These are phyloP conservation scores for Selenia dentaria DNA, from an alignment of 2,888 invertebrate species.

Conservation along the genomic window DNA sequence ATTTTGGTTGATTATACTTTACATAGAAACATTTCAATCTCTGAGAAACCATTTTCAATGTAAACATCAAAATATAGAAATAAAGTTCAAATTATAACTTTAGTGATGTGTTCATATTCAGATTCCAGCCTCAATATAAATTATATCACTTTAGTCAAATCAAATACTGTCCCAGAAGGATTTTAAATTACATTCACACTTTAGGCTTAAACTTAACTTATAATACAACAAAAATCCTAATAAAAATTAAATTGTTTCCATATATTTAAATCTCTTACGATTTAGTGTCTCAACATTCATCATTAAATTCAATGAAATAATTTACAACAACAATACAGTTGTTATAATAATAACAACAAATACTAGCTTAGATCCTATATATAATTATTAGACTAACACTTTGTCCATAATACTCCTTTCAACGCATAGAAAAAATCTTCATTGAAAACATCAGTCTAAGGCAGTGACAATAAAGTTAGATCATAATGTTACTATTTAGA, in stretches of 20 bases:
- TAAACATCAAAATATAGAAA: constrained; percentile 23
- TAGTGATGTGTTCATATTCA: constrained; percentile 43
- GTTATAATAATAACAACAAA: constrained; percentile 73
- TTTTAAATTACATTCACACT: constrained; percentile 52
- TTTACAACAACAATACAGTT: constrained; percentile 75
- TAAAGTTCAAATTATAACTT: constrained; percentile 37
- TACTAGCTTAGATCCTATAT: constrained; percentile 59
- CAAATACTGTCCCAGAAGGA: constrained; percentile 60
- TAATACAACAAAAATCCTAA: constrained; percentile 44
- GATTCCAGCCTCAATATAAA: constrained; percentile 68
- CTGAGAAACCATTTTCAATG: constrained; percentile 27
- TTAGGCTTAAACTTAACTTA: constrained; percentile 49
- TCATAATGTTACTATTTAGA: not conserved
- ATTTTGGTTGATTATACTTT: constrained; percentile 48
- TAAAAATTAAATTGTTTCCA: constrained; percentile 59
- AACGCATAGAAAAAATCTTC: constrained; percentile 64
- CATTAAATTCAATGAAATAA: constrained; percentile 77
- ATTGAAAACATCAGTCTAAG: constrained; percentile 80
- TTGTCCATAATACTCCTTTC: constrained; percentile 66
- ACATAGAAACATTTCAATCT: constrained; percentile 37
- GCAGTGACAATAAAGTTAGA: constrained; percentile 74
- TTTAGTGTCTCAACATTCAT: constrained; percentile 61
- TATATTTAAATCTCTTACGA: constrained; percentile 52
- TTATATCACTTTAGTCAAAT: constrained; percentile 62
- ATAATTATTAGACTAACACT: constrained; percentile 55